Evolutionary conservation across 2,888 invertebrate species (phyloP).

Genomic region (Lycocerus yunnanus): DNA sequence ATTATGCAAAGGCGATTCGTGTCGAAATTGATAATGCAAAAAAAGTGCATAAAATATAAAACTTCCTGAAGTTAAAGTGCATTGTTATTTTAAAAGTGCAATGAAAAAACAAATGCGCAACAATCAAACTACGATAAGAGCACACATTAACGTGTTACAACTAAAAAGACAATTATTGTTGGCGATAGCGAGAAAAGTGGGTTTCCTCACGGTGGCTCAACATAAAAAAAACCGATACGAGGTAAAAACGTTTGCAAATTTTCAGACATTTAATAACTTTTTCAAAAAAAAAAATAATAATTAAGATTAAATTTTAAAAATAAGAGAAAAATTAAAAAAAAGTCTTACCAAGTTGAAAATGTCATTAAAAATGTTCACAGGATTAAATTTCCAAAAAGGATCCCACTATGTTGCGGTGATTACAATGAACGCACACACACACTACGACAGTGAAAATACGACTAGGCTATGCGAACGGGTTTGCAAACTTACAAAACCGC

Average conservation of each 20-base stretch:
- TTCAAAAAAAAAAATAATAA: constrained; percentile 1
- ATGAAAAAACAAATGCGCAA: constrained; percentile 27
- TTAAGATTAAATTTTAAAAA: background rate
- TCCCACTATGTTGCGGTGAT: background rate
- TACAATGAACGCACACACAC: constrained; percentile 20
- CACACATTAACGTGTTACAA: constrained; percentile 30
- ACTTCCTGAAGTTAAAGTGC: constrained; percentile 13
- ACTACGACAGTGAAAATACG: constrained; percentile 21
- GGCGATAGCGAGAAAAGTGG: constrained; percentile 4
- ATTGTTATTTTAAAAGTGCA: constrained; percentile 24
- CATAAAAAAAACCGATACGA: background rate
- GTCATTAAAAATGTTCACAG: background rate
- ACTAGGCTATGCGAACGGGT: constrained; percentile 27
- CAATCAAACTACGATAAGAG: constrained; percentile 29
- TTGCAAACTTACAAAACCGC: constrained; percentile 31
- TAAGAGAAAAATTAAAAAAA: background rate
- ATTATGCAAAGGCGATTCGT: background rate
- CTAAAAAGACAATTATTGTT: constrained; percentile 27
- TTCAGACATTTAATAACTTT: background rate
- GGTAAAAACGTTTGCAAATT: background rate
- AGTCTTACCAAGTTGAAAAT: constrained; percentile 5
- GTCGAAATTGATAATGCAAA: background rate
- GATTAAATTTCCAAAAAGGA: constrained; percentile 13
- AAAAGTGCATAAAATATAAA: background rate
- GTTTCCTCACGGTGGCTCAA: background rate